Evolutionary conservation across 2,113 vertebrate genomes (phyloP), one percentile per base, ranked within the genome.

Genomic region (Herpailurus yagouaroundi): DNA sequence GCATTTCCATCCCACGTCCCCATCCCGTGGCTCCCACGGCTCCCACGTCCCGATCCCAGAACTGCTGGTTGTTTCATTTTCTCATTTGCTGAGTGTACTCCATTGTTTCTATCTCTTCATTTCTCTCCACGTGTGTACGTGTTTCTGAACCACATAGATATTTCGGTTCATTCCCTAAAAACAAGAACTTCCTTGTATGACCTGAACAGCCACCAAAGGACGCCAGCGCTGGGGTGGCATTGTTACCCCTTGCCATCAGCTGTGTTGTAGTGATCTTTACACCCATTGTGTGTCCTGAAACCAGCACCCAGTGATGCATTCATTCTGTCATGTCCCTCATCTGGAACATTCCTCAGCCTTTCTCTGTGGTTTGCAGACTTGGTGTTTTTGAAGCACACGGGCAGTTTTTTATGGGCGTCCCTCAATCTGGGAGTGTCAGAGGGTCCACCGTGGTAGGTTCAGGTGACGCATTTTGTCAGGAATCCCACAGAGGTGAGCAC

Each of bases 211-310:
- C 5, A 4, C 52, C 13, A 3, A 25, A 13, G 55, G 36, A 68
- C 18, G 36, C 41, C 29, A 0, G 2, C 48, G 0, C 79, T 8
- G 18, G 68, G 8, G n/a, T 9, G 7, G 68, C 8, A 1, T 69
- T 4, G 1, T 16, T n/a, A 18, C n/a, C 8, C 5, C 0, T 9
- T 9, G 8, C n/a, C 3, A 1, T 38, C 33, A 3, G 21, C 33
- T 38, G 36, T 7, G 19, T 19, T 5, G 1, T 29, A 8, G 25
- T 2, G 1, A 10, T 25, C 12, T 73, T n/a, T 27, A 14, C 9
- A 27, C 21, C 66, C 45, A 7, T 36, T 15, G 21, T 31, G 36
- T 57, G 5, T 8, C n/a, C 31, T 27, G 21, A 3, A 55, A 3
- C 57, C 29, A 23, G n/a, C n/a, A 6, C 2, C 45, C 2, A n/a